A percentile compares a stretch with the other conserved stretches of the same genome.
Conservation (phyloP, 2,113 vertebrate genomes). For the Oreochromis niloticus region DNA sequence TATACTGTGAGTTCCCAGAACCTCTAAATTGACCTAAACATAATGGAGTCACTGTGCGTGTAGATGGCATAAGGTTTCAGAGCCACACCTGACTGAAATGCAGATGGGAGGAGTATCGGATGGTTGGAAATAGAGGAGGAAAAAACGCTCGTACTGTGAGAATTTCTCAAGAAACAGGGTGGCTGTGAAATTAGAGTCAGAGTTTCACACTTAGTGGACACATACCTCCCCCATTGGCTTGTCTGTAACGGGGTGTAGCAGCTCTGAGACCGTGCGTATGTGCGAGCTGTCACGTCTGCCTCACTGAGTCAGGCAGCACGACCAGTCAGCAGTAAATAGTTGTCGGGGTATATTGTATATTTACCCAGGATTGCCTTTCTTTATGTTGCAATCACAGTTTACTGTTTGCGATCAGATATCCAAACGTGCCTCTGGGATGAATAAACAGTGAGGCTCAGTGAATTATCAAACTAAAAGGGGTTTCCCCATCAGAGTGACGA, state of each 20-base stretch:
- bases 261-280: neutral
- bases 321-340: neutral
- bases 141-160: rapidly evolving
- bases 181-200: neutral
- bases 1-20: neutral
- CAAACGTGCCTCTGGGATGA: neutral
- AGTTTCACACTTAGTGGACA: neutral
- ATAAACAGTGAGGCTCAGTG: neutral
- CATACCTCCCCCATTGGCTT: neutral
- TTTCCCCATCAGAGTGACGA: neutral
- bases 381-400: neutral
- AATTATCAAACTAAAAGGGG: neutral
- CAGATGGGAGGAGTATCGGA: neutral
- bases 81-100: constrained; percentile 27
- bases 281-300: constrained; percentile 37
- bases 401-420: neutral
- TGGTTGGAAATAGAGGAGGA: neutral
- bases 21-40: neutral
- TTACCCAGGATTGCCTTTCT: neutral
- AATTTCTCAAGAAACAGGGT: neutral
- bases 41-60: constrained; percentile 41
- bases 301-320: neutral
- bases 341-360: rapidly evolving
- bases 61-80: constrained; percentile 13
- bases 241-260: neutral